A percentile compares a stretch with the other conserved stretches of the same genome.
phyloP scores from a whole-genome alignment of 1,140 invertebrate species.

The Drosophila asahinai region DNA sequence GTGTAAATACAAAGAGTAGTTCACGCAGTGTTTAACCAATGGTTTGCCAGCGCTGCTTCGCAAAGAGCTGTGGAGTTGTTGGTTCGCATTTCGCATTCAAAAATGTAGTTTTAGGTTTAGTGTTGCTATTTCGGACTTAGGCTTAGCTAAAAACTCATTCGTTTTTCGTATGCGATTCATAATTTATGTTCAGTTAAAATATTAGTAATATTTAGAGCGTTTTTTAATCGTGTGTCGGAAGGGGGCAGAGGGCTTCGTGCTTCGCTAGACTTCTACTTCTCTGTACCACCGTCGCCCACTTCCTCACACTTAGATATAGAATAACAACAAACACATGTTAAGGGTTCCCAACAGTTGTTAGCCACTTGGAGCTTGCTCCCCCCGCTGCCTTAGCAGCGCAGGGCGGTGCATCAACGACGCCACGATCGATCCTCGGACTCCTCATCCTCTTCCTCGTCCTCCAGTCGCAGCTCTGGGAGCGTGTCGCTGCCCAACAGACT shows the following conservation, averaged over 20 bases:
- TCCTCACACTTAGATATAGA: slow-evolving; percentile 59
- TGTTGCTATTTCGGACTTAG: slow-evolving; percentile 41
- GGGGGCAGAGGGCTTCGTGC: slow-evolving; percentile 22
- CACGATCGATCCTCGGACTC: slow-evolving; percentile 84
- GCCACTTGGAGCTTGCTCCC: slow-evolving; percentile 50
- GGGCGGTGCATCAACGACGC: slow-evolving; percentile 82
- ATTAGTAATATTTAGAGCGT: slow-evolving; percentile 81
- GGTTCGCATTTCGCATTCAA: slow-evolving; percentile 38
- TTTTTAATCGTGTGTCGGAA: slow-evolving; percentile 57
- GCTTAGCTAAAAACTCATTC: slow-evolving; percentile 66
- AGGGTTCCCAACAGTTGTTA: slow-evolving; percentile 62
- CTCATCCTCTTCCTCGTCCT: slow-evolving; percentile 84
- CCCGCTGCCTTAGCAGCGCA: slow-evolving; percentile 38
- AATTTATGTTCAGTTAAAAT: slow-evolving; percentile 76
- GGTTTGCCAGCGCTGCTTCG: slow-evolving; percentile 24
- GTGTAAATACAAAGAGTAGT: slow-evolving; percentile 77
- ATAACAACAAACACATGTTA: slow-evolving; percentile 79
- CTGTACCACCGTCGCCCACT: slow-evolving; percentile 6
- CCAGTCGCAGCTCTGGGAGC: slow-evolving; percentile 78
- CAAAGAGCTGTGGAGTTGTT: slow-evolving; percentile 38
- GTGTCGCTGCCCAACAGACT: slow-evolving; percentile 72
- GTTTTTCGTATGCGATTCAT: slow-evolving; percentile 65
- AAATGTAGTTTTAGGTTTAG: slow-evolving; percentile 32
- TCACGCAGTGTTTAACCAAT: slow-evolving; percentile 44
- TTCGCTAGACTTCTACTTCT: slow-evolving; percentile 15